These are phyloP conservation scores for Thera britannica DNA, from an alignment of 2,888 invertebrate genomes.

Conservation along the genomic window DNA sequence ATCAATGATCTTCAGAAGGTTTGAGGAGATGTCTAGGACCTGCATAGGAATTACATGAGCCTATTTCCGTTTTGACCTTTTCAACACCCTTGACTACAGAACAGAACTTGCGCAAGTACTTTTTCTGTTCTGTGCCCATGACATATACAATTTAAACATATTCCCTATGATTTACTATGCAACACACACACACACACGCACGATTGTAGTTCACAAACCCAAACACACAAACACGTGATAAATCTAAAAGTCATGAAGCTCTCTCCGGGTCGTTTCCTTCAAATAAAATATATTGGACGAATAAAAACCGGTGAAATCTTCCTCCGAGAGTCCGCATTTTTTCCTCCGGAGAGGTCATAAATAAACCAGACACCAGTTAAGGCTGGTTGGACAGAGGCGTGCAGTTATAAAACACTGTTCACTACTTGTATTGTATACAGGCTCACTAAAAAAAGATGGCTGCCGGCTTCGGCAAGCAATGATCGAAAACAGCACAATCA, in stretches of 20 bases:
- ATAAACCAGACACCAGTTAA: slow-evolving; percentile 58
- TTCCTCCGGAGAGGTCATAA: slow-evolving; percentile 62
- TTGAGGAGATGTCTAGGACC: too few relatives aligned
- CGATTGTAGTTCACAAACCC: not conserved
- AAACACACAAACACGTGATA: slow-evolving; percentile 47
- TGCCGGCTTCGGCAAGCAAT: too few relatives aligned
- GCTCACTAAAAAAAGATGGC: not conserved
- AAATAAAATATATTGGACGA: slow-evolving; percentile 71
- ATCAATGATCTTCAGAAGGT: too few relatives aligned
- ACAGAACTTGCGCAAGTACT: too few relatives aligned
- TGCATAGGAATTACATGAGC: too few relatives aligned
- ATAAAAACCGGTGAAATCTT: slow-evolving; percentile 70
- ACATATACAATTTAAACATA: not conserved
- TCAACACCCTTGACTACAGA: too few relatives aligned
- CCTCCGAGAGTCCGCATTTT: slow-evolving; percentile 67
- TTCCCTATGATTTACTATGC: not conserved
- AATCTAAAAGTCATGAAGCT: slow-evolving; percentile 60
- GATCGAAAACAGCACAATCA: too few relatives aligned
- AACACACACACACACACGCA: slow-evolving; percentile 1
- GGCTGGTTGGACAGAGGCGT: slow-evolving; percentile 40
- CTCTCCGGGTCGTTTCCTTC: slow-evolving; percentile 64
- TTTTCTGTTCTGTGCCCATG: too few relatives aligned
- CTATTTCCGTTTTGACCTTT: too few relatives aligned
- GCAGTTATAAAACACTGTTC: slow-evolving; percentile 26
- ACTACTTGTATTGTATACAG: not conserved